These are phyloP conservation scores for Rhaphigaster nebulosa DNA, from an alignment of 2,888 invertebrate genomes.

Conservation along the genomic window DNA sequence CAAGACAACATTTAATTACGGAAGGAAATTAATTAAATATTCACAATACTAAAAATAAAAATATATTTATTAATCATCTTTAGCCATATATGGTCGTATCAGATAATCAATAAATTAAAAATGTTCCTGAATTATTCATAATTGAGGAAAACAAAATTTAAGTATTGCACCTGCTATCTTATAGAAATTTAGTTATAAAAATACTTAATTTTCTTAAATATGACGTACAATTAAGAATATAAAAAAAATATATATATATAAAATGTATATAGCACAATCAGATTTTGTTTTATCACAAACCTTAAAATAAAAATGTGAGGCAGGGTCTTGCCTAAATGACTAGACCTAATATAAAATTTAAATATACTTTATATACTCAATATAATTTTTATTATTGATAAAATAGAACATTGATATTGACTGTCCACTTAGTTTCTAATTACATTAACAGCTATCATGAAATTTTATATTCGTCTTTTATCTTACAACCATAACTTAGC, in stretches of 20 bases:
- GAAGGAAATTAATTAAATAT: not conserved
- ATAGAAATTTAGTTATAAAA: slow-evolving; percentile 18
- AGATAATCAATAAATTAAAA: not conserved
- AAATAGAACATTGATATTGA: not conserved
- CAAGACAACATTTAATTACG: not conserved
- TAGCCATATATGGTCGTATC: not conserved
- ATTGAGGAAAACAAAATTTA: not conserved
- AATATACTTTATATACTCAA: not conserved
- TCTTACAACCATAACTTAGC: not conserved
- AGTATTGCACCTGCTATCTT: not conserved
- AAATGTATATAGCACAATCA: slow-evolving; percentile 16
- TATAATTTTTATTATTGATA: slow-evolving; percentile 27
- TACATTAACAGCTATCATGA: not conserved
- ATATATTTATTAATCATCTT: not conserved
- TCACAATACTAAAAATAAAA: not conserved
- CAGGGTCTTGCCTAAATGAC: slow-evolving; percentile 35
- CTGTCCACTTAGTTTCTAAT: not conserved
- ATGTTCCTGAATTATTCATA: not conserved
- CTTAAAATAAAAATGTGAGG: slow-evolving; percentile 36
- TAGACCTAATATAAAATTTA: slow-evolving; percentile 38
- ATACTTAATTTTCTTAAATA: not conserved
- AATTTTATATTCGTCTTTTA: slow-evolving; percentile 32
- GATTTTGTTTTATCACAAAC: slow-evolving; percentile 6
- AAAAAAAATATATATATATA: not conserved
- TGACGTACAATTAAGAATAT: not conserved